Conservation (phyloP, 1,140 invertebrate species). For the Papilio polyxenes region DNA sequence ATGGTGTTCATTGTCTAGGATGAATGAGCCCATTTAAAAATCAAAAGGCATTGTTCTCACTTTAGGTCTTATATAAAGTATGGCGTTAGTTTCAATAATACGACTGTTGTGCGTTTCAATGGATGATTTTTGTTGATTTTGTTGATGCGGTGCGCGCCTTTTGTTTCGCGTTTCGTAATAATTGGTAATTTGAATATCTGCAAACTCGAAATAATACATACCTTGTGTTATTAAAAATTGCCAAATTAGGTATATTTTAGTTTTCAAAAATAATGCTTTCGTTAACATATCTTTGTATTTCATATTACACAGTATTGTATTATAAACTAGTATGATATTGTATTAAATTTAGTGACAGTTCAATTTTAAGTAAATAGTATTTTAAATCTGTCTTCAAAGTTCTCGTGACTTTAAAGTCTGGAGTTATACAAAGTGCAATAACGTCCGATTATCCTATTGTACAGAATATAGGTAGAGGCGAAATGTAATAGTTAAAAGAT, state of each 20-base stretch:
- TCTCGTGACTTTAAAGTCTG: too few species aligned
- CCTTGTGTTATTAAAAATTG: too few species aligned
- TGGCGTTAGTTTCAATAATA: constrained; percentile 47
- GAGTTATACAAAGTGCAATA: neutral
- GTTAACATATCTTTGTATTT: too few species aligned
- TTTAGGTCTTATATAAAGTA: constrained; percentile 42
- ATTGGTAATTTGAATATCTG: constrained; percentile 41
- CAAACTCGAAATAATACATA: constrained; percentile 4
- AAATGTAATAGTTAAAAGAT: neutral
- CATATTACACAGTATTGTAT: too few species aligned
- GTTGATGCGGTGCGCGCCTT: constrained; percentile 39
- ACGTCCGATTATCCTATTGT: neutral
- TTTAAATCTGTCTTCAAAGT: too few species aligned
- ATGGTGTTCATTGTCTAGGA: constrained; percentile 28
- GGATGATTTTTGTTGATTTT: constrained; percentile 55
- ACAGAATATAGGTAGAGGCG: neutral
- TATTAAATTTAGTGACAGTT: too few species aligned
- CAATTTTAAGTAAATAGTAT: too few species aligned
- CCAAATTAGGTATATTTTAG: too few species aligned
- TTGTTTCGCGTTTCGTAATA: constrained; percentile 43
- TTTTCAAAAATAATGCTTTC: too few species aligned
- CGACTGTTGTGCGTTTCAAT: constrained; percentile 50
- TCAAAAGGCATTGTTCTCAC: constrained; percentile 35
- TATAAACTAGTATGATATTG: too few species aligned
- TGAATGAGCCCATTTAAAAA: constrained; percentile 34